Percentiles rank a stretch among this genome's conserved stretches.
Evolutionary conservation across 2,113 vertebrate genomes (phyloP).

Genomic region (Cephalophus harveyi): DNA sequence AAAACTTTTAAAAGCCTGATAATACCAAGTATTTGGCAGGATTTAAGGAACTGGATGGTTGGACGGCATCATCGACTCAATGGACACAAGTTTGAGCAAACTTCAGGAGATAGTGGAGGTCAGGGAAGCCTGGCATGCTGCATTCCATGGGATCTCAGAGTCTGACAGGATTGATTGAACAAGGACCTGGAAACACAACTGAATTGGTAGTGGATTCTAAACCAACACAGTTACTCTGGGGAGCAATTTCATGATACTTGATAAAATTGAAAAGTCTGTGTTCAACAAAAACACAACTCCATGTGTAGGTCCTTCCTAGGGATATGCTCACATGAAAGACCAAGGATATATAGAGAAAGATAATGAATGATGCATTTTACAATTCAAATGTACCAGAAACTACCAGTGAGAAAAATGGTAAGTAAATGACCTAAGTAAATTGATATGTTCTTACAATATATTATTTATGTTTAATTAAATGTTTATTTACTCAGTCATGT

Average conservation of each 20-base stretch:
- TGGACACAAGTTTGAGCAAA: background rate
- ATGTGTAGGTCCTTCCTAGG: background rate
- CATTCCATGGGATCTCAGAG: background rate
- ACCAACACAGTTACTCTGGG: background rate
- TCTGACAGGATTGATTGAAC: background rate
- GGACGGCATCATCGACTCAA: fast-evolving
- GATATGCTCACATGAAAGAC: background rate
- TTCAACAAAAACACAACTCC: background rate
- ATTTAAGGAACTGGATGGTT: background rate
- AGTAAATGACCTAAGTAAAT: background rate
- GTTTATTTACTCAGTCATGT: background rate
- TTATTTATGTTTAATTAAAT: background rate
- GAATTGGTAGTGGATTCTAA: background rate
- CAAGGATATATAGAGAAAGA: background rate
- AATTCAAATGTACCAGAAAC: background rate
- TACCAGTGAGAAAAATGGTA: background rate
- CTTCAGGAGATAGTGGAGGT: background rate
- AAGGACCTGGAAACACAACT: background rate
- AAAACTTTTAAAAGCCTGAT: background rate
- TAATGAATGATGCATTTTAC: background rate
- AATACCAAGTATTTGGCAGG: background rate
- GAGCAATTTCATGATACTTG: background rate
- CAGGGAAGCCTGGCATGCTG: background rate
- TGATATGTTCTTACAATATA: background rate
- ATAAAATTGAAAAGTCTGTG: background rate